Percentiles rank a stretch among this genome's conserved stretches.
These are phyloP conservation scores for Myotis brandtii DNA, from an alignment of 2,113 vertebrate genomes.

Conservation along the genomic window DNA sequence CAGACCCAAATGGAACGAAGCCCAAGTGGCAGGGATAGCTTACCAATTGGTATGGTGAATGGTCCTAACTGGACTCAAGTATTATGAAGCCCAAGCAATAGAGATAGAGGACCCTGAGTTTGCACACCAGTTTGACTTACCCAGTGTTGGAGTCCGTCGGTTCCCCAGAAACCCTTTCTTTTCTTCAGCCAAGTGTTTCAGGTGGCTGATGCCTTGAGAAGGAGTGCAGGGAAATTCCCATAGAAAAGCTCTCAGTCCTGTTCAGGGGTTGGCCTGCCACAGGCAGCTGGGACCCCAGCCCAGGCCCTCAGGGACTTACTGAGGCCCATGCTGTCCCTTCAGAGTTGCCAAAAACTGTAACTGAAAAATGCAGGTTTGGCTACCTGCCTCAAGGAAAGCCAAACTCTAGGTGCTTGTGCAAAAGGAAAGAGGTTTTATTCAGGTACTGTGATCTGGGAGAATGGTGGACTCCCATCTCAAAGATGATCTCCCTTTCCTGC, in stretches of 20 bases:
- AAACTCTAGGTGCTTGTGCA: not conserved
- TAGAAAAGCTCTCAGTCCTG: not conserved
- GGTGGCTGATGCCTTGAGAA: not conserved
- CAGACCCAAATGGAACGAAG: not conserved
- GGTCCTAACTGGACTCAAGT: not conserved
- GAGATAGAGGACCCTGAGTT: not conserved
- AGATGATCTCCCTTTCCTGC: not conserved
- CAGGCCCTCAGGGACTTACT: not conserved
- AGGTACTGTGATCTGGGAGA: not conserved
- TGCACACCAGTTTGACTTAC: not conserved
- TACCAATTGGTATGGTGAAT: not conserved
- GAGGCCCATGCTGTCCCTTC: not conserved
- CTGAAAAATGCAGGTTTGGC: not conserved
- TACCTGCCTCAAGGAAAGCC: not conserved
- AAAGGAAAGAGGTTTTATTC: not conserved
- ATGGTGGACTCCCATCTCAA: not conserved
- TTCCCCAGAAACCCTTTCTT: not conserved
- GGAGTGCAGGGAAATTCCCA: not conserved
- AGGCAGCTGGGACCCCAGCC: not conserved
- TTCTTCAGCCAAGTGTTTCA: not conserved
- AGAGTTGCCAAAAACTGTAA: not conserved
- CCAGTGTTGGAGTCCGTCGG: not conserved
- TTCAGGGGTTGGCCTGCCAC: not conserved
- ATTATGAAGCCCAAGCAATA: not conserved
- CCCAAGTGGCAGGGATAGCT: not conserved